Evolutionary conservation across 2,888 invertebrate genomes (phyloP).

Genomic region (Lasioglossum vierecki): DNA sequence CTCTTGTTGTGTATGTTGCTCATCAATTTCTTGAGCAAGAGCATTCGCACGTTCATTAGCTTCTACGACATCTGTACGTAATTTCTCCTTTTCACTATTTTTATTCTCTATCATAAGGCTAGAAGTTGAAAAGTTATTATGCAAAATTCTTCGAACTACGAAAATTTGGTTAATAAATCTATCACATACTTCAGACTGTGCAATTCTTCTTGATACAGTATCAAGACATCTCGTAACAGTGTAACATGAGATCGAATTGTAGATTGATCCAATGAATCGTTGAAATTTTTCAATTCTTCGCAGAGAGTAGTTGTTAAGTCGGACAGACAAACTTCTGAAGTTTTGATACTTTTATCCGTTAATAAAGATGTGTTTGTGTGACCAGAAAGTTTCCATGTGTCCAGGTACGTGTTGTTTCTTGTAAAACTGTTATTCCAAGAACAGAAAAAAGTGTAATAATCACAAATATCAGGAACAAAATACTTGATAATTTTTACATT

Average conservation of each 20-base stretch:
- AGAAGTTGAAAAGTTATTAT: slow-evolving; percentile 9
- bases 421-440: slow-evolving; percentile 45
- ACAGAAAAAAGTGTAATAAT: slow-evolving; percentile 28
- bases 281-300: slow-evolving; percentile 86
- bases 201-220: slow-evolving; percentile 89
- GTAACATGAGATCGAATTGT: slow-evolving; percentile 83
- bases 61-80: slow-evolving; percentile 91
- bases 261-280: slow-evolving; percentile 81
- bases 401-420: slow-evolving; percentile 84
- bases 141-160: slow-evolving; percentile 14
- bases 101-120: slow-evolving; percentile 87
- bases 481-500: background rate
- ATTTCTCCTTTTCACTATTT: slow-evolving; percentile 91
- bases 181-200: slow-evolving; percentile 85
- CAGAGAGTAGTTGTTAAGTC: slow-evolving; percentile 89
- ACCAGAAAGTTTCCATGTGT: slow-evolving; percentile 90
- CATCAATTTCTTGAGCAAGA: slow-evolving; percentile 96
- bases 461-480: slow-evolving; percentile 11
- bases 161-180: slow-evolving; percentile 11
- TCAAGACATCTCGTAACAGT: slow-evolving; percentile 88
- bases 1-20: slow-evolving; percentile 93
- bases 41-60: slow-evolving; percentile 92
- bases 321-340: slow-evolving; percentile 86
- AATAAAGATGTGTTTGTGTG: slow-evolving; percentile 88
- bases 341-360: slow-evolving; percentile 88